These are phyloP conservation scores for Dolichallabes microphthalmus DNA, from an alignment of 2,113 vertebrate genomes.

Conservation along the genomic window DNA sequence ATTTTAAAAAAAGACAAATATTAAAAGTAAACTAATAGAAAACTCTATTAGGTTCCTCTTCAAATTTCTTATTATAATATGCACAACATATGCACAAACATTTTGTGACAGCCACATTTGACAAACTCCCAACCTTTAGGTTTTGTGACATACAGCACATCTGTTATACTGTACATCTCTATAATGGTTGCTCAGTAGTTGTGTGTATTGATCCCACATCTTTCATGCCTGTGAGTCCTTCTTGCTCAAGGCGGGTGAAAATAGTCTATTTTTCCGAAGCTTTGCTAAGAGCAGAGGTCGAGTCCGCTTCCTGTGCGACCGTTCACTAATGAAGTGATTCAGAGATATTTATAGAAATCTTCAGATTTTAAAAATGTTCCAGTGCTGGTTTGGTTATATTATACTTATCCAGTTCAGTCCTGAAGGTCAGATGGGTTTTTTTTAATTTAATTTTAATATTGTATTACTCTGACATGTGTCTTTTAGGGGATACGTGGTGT, in stretches of 20 bases:
- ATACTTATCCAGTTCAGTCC: not conserved
- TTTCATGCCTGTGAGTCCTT: not conserved
- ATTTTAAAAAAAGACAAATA: not conserved
- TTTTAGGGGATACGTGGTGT: conserved; percentile 77
- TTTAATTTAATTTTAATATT: not conserved
- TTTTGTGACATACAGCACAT: not conserved
- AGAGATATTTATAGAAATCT: conserved; percentile 11
- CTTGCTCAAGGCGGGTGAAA: conserved; percentile 7
- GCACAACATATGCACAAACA: no score
- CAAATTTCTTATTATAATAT: not conserved
- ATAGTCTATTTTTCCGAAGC: conserved; percentile 18
- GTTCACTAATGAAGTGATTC: conserved; percentile 23
- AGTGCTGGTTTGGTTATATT: not conserved
- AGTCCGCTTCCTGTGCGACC: not conserved
- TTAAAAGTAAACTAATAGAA: not conserved
- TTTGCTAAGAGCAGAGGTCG: conserved; percentile 6
- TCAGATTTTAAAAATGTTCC: not conserved
- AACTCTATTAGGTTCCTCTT: not conserved
- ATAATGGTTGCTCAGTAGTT: not conserved
- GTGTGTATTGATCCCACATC: conserved; percentile 9
- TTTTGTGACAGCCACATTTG: no score
- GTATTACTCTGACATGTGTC: conserved; percentile 24
- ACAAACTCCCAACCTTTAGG: not conserved
- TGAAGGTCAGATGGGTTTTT: not conserved
- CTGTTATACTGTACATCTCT: conserved; percentile 6